Base-by-base conservation (phyloP, 1,140 invertebrate genomes). In the Stegodyphus mimosarum region DNA sequence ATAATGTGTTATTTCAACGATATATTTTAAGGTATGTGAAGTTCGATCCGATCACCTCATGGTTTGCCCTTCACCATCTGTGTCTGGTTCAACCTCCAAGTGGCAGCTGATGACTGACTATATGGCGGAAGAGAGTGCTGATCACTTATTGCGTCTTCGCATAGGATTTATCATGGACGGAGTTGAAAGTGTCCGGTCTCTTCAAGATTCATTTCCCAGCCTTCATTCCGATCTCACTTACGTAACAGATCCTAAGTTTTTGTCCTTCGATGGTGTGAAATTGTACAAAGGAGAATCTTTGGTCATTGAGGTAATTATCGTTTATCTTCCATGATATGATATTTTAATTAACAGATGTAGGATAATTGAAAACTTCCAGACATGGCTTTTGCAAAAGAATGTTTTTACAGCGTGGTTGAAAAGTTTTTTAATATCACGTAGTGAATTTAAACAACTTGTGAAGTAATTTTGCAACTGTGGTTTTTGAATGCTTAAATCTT, bases 111-210 rank as follows among this genome's bases (percentile, higher is more conserved):
- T 71, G n/a, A 60, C 74, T 5, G 72, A 87, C 13, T 86, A 86
- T 71, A 67, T 81, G 85, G 77, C 71, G 1, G 85, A 83, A 50
- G 77, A 86, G 51, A 86, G 85, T 49, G 17, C 77, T 1, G 85
- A 83, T n/a, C 15, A 89, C 88, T 66, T 89, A n/a, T 67, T 89
- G 13, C 88, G 87, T 60, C 87, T 92, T 2, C 90, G 92, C 87
- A 94, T 98, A 80, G 97, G 95, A 11, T 99, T 99, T 90, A 92
- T 96, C 9, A 99, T 99, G 98, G 98, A 99, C 88, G 95, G 96
- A 90, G 98, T 99, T 0, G 93, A 95, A 88, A 93, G 94, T 5
- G 96, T 99, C 55, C 92, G 94, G 81, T 95, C 99, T 90, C 92
- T 99, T 64, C 95, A 96, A 86, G 96, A 96, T 90, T 94, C 96